Base-by-base conservation (phyloP, 2,113 vertebrate species). In the Pyrgilauda ruficollis region DNA sequence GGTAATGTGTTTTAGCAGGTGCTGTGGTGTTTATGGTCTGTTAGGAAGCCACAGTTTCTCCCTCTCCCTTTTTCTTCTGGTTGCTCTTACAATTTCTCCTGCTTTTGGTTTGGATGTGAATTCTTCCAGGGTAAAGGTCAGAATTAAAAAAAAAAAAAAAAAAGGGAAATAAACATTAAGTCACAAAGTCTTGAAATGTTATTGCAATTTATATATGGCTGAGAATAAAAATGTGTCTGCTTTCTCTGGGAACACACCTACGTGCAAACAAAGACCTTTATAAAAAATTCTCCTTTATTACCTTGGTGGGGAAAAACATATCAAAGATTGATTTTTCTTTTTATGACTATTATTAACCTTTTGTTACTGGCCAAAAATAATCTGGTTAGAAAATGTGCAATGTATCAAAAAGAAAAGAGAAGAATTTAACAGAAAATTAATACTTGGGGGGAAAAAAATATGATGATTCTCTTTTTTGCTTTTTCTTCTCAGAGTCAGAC, bases 321-420 rank as follows among this genome's bases (percentile, higher is more conserved):
- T 66, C 67, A 88, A 89, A 95, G 87, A 97, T 94, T 96, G 92
- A 97, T 97, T 97, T 96, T 96, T 95, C 70, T 93, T 96, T 96
- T 96, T 96, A 97, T 90, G 83, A 70, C 84, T 90, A 96, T 94
- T 97, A 96, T 96, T 96, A 97, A 97, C 96, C 89, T 96, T 97
- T 94, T 96, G 93, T 95, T 94, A 96, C 86, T 72, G 90, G 70
- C 91, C 95, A 92, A 96, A 97, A 97, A 96, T 95, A 95, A 97
- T 95, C 96, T 78, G 93, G 86, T 93, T 93, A 88, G 92, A 92
- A 96, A 94, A 93, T 35, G 89, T 87, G 94, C 81, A 95, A 96
- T 96, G 84, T 46, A 95, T 97, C 87, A 96, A 92, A 87, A 93
- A 87, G 39, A 56, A 93, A 78, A 73, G 11, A 67, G 56, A 75